Evolutionary conservation across 2,113 vertebrate genomes (phyloP).

Genomic region (Halichoeres trimaculatus): DNA sequence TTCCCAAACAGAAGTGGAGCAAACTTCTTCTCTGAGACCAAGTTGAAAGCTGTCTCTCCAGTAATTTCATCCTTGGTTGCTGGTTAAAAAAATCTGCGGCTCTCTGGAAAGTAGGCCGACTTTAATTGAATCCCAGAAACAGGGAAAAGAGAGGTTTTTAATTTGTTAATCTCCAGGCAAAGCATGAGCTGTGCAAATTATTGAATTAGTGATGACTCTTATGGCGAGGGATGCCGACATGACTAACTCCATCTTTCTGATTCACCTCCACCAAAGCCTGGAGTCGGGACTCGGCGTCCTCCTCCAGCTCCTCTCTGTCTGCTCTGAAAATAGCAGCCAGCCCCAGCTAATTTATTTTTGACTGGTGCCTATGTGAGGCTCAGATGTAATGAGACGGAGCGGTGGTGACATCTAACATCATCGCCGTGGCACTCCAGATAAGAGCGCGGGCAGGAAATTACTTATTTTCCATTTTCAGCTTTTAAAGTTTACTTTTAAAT

Average conservation of each 20-base stretch:
- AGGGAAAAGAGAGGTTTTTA: slow-evolving; percentile 50
- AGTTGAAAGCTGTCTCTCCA: slow-evolving; percentile 32
- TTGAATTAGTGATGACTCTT: slow-evolving; percentile 62
- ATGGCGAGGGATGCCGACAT: slow-evolving; percentile 49
- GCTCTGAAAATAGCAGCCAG: slow-evolving; percentile 48
- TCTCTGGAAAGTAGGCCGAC: slow-evolving; percentile 59
- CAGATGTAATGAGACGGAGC: slow-evolving; percentile 48
- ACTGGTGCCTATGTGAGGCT: slow-evolving; percentile 29
- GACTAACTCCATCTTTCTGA: slow-evolving; percentile 63
- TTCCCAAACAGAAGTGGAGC: slow-evolving; percentile 16
- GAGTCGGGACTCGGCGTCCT: slow-evolving; percentile 27
- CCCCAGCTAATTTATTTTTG: slow-evolving; percentile 51
- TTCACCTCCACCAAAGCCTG: slow-evolving; percentile 47
- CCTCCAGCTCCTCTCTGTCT: slow-evolving; percentile 30
- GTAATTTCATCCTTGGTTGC: slow-evolving; percentile 46
- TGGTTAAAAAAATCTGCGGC: slow-evolving; percentile 19
- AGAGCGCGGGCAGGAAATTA: slow-evolving; percentile 21
- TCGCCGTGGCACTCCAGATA: slow-evolving; percentile 35
- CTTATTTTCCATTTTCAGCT: slow-evolving; percentile 46
- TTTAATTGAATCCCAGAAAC: slow-evolving; percentile 69
- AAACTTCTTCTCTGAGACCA: slow-evolving; percentile 30
- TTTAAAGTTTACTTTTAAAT: slow-evolving; percentile 40
- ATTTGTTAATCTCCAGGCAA: slow-evolving; percentile 68
- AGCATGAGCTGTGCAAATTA: slow-evolving; percentile 64
- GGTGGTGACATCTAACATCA: slow-evolving; percentile 45